Base-by-base conservation (phyloP, 2,888 invertebrate species). In the Drosophila fulvimacula region DNA sequence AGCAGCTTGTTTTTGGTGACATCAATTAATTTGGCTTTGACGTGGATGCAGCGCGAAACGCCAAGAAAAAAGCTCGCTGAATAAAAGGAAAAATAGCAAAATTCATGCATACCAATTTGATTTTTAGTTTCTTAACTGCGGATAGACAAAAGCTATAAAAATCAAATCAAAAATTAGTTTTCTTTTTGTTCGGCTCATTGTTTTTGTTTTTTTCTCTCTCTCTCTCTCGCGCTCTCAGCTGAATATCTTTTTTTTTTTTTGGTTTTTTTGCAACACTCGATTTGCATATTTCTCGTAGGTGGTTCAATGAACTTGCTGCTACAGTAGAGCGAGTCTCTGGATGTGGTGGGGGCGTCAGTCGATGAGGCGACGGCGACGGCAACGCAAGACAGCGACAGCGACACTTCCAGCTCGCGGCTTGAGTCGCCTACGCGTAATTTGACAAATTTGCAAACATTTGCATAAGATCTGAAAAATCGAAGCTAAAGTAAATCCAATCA, bases 201-300 rank as follows among this genome's bases (percentile, higher is more conserved):
- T 68, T 60, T 71, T 67, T 65, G 49, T 66, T 60, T 65, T 53
- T 69, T 57, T 67, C 49, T 56, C 56, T 34, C 36, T 10, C 24
- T 36, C 30, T 36, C 24, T 24, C n/a, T 11, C 24, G 15, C n/a
- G n/a, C n/a, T n/a, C n/a, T n/a, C n/a, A n/a, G n/a, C n/a, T n/a
- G n/a, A n/a, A n/a, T n/a, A n/a, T n/a, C n/a, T n/a, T n/a, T n/a
- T n/a, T 44, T 15, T 1, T 24, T 24, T 15, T 69, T 39, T 42
- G 24, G 64, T 44, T 55, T 76, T 77, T 81, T 88, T 77, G 83
- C 84, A 84, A 69, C 63, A 51, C 59, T 61, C 67, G 72, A 87
- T 87, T 87, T 88, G 86, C 87, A 88, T 87, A 88, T 87, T 86
- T 79, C 73, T 79, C 84, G 87, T 86, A 87, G 87, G 87, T 81